These are phyloP conservation scores for Leptinotarsa rubiginosa DNA, from an alignment of 2,888 invertebrate genomes.

Conservation along the genomic window DNA sequence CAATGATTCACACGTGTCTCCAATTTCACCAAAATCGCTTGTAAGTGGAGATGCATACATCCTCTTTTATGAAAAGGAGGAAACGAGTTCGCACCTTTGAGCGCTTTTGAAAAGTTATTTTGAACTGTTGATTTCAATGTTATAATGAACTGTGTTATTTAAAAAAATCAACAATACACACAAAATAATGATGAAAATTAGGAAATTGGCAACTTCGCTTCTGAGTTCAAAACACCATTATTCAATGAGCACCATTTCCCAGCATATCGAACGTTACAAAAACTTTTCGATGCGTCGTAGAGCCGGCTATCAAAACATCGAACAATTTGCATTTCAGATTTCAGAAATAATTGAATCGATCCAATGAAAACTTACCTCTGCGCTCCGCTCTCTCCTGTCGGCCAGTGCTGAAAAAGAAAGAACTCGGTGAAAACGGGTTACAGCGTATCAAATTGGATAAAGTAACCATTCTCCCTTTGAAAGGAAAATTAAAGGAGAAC, in stretches of 20 bases:
- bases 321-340: not conserved
- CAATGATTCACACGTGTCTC: too few species aligned
- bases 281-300: not conserved
- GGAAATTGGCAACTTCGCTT: too few species aligned
- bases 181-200: too few species aligned
- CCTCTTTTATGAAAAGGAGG: too few species aligned
- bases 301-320: not conserved
- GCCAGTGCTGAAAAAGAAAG: conserved; percentile 39
- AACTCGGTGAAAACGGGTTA: conserved; percentile 23
- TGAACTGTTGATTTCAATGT: too few species aligned
- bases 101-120: too few species aligned
- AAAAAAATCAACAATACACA: too few species aligned
- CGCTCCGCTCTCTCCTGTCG: conserved; percentile 30
- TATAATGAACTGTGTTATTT: too few species aligned
- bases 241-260: not conserved
- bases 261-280: not conserved
- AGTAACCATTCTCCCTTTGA: not conserved
- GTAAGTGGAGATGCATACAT: too few species aligned
- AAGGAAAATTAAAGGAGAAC: conserved; percentile 1
- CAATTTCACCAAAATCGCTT: too few species aligned
- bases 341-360: not conserved
- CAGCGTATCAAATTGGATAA: not conserved
- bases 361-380: conserved; percentile 33
- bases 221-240: too few species aligned
- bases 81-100: too few species aligned